Evolutionary conservation across 2,113 vertebrate species (phyloP), one percentile per base, ranked within the genome.

Genomic region (Varanus salvator): DNA sequence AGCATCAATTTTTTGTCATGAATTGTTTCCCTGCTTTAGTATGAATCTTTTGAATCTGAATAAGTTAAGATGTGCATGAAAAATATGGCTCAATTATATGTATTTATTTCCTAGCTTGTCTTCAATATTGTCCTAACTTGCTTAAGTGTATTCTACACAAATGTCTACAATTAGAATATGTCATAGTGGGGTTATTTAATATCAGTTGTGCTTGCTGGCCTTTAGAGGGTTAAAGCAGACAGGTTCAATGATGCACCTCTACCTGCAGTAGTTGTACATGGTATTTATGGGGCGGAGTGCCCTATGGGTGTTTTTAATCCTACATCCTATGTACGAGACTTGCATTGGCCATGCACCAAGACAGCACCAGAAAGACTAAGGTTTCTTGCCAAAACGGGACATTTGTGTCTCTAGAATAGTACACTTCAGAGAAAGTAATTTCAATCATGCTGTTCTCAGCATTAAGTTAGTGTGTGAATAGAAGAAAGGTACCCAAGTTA

Each of bases 81-180:
- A 91, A 91, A 48, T 8, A 31, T 25, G 4, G 48, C n/a, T 89
- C 23, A 83, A 76, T 76, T 89, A 38, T 50, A 52, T 78, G 64
- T 84, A 68, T 52, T 44, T 14, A 44, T 68, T 38, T 85, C 82
- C 31, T 85, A 52, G 14, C 15, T 77, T 85, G 72, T 78, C 57
- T 66, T 78, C 60, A 77, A 19, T 78, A 89, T 66, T 83, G 31
- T n/a, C 77, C 27, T 52, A 34, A 31, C n/a, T 64, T 76, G 15
- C 19, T 72, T 52, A 75, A 38, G 52, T 31, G 23, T 54, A 4
- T 87, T 80, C 6, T 23, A 52, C 14, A 48, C 19, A 80, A 87
- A 21, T 72, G 14, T 29, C 77, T 68, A 54, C 52, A 44, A 2
- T 25, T 44, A 66, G 12, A 85, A 23, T 85, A 11, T 77, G 25